A percentile compares a stretch with the other conserved stretches of the same genome.
Evolutionary conservation across 23 tunicate genomes (phyloP).

Genomic region (Clavelina lepadiformis): DNA sequence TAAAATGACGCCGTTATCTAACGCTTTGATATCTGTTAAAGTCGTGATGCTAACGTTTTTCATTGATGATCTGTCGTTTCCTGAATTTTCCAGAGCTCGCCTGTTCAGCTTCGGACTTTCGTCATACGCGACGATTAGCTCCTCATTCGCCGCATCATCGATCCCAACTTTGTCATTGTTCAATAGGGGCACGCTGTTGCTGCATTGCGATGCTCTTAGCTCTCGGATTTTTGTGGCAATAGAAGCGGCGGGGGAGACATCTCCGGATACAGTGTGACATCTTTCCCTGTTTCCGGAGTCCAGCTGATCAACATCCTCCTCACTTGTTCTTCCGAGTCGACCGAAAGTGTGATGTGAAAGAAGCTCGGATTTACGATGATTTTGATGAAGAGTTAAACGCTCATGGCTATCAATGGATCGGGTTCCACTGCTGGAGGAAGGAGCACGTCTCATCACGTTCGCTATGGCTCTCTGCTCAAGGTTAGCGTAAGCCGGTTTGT

Average conservation of each 20-base stretch:
- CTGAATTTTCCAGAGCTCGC: too few species aligned
- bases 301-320: conserved; percentile 1
- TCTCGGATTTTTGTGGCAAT: too few species aligned
- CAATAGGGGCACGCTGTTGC: conserved; percentile 1
- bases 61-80: too few species aligned
- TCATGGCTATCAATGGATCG: conserved; percentile 34
- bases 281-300: conserved; percentile 15
- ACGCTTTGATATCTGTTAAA: too few species aligned
- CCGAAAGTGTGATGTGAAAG: too few species aligned
- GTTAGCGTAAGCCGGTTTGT: too few species aligned
- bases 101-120: too few species aligned
- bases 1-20: too few species aligned
- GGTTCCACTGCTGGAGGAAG: conserved; percentile 35
- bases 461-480: conserved; percentile 4
- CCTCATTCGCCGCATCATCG: background rate
- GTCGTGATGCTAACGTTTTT: too few species aligned
- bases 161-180: background rate
- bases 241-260: too few species aligned
- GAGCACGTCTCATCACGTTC: conserved; percentile 17
- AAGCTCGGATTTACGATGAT: background rate
- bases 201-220: background rate
- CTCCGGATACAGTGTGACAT: conserved; percentile 39
- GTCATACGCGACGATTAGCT: too few species aligned
- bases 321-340: background rate
- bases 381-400: conserved; percentile 1